phyloP scores from a whole-genome alignment of 1,140 invertebrate genomes.

The Scaptomyza pallida region DNA sequence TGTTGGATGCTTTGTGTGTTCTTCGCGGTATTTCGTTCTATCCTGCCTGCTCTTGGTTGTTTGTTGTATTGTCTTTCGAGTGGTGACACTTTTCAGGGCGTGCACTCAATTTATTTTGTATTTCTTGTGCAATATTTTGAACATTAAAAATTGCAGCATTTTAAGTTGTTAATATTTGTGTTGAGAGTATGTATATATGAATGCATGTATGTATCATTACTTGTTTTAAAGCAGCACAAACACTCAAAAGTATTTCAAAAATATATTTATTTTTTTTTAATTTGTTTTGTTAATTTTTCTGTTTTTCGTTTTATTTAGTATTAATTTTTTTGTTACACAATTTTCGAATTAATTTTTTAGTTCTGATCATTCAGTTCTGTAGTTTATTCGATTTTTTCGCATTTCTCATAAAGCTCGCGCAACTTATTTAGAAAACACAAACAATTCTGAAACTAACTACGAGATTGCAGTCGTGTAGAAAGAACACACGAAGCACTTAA shows the following conservation, averaged over 20 bases:
- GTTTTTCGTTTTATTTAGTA: constrained; percentile 3
- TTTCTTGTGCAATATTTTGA: constrained; percentile 78
- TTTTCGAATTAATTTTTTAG: constrained; percentile 26
- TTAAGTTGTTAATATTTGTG: constrained; percentile 46
- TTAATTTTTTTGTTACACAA: constrained; percentile 20
- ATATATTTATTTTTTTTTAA: constrained; percentile 5
- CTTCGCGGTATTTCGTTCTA: constrained; percentile 36
- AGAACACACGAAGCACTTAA: constrained; percentile 71
- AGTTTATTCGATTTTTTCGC: constrained; percentile 63
- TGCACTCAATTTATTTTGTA: constrained; percentile 78
- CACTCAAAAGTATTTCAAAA: constrained; percentile 51
- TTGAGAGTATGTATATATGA: constrained; percentile 12
- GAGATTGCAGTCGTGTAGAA: constrained; percentile 32
- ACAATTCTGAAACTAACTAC: constrained; percentile 38
- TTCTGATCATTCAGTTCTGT: constrained; percentile 16
- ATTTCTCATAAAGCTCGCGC: constrained; percentile 67
- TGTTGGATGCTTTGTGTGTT: constrained; percentile 4
- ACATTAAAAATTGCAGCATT: constrained; percentile 72
- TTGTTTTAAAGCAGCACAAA: constrained; percentile 28
- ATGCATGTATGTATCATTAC: no score
- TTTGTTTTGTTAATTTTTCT: constrained; percentile 10
- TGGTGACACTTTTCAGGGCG: constrained; percentile 44
- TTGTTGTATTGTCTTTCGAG: constrained; percentile 33
- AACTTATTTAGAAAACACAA: constrained; percentile 79
- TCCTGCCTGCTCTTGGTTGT: constrained; percentile 36